Evolutionary conservation across 2,888 invertebrate genomes (phyloP), one percentile per base, ranked within the genome.

Genomic region (Boloria euphrosyne): DNA sequence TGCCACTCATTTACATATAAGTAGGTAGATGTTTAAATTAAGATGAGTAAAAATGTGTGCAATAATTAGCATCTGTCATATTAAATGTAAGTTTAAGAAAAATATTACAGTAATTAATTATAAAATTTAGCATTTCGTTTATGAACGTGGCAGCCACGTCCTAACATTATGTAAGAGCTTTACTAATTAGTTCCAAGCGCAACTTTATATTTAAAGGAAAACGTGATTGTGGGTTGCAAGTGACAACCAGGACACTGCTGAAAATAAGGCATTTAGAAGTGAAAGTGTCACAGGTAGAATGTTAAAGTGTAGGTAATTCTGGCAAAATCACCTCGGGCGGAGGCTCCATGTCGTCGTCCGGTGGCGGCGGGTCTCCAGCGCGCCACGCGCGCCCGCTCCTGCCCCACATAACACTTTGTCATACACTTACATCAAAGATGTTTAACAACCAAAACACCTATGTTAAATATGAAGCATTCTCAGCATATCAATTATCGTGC

Each of bases 301-400:
- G 75, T 78, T 80, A 82, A 87, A 87, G 86, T 85, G 75, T 86
- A 88, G 90, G 90, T 90, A 92, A 90, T 78, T 92, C 90, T 92
- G 91, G 92, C 91, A 90, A 91, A 91, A 90, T 92, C 92, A 92
- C 92, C 92, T 92, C 91, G 83, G 85, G 87, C 77, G 87, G 87
- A 78, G 87, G 87, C 75, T 90, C 90, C 88, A 87, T 74, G 76
- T 91, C 91, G 80, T 90, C 91, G 73, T 91, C 91, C 73, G 84
- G 82, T 74, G 85, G 84, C 78, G 85, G 86, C 78, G 86, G 86
- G 82, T 88, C 89, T 74, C 85, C 76, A 75, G 82, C 80, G 76
- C 90, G 85, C 90, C 91, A 89, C 78, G 86, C 80, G 78, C 90
- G 86, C 80, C 88, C 89, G 89, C 89, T 90, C 89, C 92, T 90